These are phyloP conservation scores for Myopa tessellatipennis DNA, from an alignment of 2,888 invertebrate species.

Conservation along the genomic window DNA sequence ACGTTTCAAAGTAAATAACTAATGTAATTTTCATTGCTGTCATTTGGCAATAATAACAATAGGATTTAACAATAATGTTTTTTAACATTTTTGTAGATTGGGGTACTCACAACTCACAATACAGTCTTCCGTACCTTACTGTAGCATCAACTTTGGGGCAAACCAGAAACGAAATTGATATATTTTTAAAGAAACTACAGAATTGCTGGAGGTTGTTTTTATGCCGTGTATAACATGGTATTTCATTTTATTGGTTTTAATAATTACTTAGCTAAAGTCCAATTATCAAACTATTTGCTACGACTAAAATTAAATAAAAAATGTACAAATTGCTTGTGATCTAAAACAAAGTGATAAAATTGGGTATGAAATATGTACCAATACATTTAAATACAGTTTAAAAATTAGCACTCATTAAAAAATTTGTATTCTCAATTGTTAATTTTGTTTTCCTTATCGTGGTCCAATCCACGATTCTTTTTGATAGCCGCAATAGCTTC, in stretches of 20 bases:
- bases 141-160: slow-evolving; percentile 80
- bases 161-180: slow-evolving; percentile 75
- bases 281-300: slow-evolving; percentile 9
- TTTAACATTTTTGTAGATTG: slow-evolving; percentile 70
- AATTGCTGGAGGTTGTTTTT: slow-evolving; percentile 70
- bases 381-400: not conserved
- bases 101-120: slow-evolving; percentile 74
- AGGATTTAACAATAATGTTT: not conserved
- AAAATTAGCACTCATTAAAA: not conserved
- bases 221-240: not conserved
- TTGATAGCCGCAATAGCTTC: slow-evolving; percentile 42
- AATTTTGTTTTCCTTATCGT: slow-evolving; percentile 53
- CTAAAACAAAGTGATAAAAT: slow-evolving; percentile 15
- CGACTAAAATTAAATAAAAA: slow-evolving; percentile 12
- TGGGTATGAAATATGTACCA: not conserved
- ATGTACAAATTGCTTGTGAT: not conserved
- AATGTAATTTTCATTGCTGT: slow-evolving; percentile 14
- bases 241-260: not conserved
- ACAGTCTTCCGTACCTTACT: slow-evolving; percentile 74
- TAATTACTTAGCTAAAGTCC: slow-evolving; percentile 7
- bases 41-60: slow-evolving; percentile 3
- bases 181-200: slow-evolving; percentile 75
- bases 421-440: slow-evolving; percentile 43
- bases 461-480: slow-evolving; percentile 37
- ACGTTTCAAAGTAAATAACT: slow-evolving; percentile 71